These are phyloP conservation scores for Graphium colonna DNA, from an alignment of 2,888 invertebrate genomes.

Conservation along the genomic window DNA sequence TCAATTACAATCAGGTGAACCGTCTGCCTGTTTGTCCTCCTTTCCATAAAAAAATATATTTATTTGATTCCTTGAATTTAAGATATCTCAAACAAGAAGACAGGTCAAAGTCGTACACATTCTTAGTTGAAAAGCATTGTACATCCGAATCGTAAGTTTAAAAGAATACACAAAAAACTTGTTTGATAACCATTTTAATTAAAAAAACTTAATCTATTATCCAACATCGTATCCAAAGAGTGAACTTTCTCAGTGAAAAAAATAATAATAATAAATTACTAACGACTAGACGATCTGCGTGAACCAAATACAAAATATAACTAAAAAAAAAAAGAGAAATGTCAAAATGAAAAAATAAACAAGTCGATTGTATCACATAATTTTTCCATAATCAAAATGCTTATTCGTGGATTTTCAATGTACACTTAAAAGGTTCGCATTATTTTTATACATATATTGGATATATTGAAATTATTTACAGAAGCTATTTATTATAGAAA, in stretches of 20 bases:
- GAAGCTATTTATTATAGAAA: too few relatives aligned
- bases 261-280: constrained; percentile 63
- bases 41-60: too few relatives aligned
- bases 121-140: too few relatives aligned
- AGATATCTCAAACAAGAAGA: too few relatives aligned
- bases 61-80: too few relatives aligned
- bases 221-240: constrained; percentile 57
- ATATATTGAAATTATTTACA: neutral
- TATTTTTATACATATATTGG: too few relatives aligned
- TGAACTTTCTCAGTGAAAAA: constrained; percentile 41
- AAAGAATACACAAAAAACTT: constrained; percentile 29
- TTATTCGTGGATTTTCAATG: constrained; percentile 5
- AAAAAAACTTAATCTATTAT: constrained; percentile 70
- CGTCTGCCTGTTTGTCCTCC: too few relatives aligned
- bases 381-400: neutral
- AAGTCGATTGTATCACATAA: constrained; percentile 19
- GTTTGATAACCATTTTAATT: constrained; percentile 66
- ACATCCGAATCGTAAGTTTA: too few relatives aligned
- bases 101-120: too few relatives aligned
- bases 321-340: constrained; percentile 21
- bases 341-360: constrained; percentile 15
- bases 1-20: too few relatives aligned
- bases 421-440: neutral
- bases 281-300: constrained; percentile 71
- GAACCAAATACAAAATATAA: constrained; percentile 42